Base-by-base conservation (phyloP, 2,797 vertebrate genomes). In the Urosaurus nigricauda region DNA sequence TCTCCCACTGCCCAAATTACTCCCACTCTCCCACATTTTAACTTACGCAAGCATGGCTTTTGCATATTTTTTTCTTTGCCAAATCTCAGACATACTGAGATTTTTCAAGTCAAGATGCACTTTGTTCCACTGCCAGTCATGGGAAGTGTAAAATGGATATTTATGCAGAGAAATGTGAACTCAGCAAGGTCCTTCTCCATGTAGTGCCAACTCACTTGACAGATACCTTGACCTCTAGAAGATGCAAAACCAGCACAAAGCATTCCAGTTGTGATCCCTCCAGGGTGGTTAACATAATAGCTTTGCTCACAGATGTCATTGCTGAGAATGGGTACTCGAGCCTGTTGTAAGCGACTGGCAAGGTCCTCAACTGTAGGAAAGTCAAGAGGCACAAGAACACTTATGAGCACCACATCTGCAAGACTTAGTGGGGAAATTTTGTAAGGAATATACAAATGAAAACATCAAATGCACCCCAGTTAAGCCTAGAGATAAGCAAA, bases 231-330 rank as follows among this genome's bases (percentile, higher is more conserved):
- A 37, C 79, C 53, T 87, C 43, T 70, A 68, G 35, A 26, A 19
- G 81, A 89, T 85, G 84, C 84, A 89, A 93, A 89, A 3, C 86
- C 91, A 87, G 90, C 86, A 84, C 79, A 88, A 32, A 93, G 60
- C 81, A 93, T 92, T 4, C 86, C 81, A 8, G 79, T 32, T 17
- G 88, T 26, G 37, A 94, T 91, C 37, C 71, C 84, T 79, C 87
- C 79, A 40, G 79, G 26, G 43, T 84, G 82, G 37, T 77, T 51
- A 29, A 75, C 84, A 40, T 43, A 87, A 35, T 91, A 83, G 85
- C 89, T 93, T 56, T 40, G 89, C 43, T 93, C 88, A 26, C 83
- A 92, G 81, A 90, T 85, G 47, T 83, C 47, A 17, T 60, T 92
- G 53, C 87, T 56, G 51, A 92, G 87, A 63, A 86, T 71, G 7